Evolutionary conservation across 2,797 vertebrate genomes (phyloP).

Genomic region (Erpetoichthys calabaricus): DNA sequence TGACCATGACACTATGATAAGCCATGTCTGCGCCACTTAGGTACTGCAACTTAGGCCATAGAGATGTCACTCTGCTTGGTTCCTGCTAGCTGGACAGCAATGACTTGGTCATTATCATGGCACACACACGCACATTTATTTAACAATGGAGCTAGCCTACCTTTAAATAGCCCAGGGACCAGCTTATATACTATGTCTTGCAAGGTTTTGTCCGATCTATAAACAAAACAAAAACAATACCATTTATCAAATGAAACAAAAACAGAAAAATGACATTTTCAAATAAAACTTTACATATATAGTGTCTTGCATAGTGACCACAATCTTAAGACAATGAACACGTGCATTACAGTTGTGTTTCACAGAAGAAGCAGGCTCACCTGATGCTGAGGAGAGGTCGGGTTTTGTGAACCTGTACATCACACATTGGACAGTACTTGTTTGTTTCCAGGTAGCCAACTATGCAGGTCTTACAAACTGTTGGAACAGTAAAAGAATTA

Average conservation of each 20-base stretch:
- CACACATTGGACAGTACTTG: slow-evolving; percentile 88
- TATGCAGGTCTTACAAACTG: slow-evolving; percentile 90
- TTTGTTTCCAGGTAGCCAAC: slow-evolving; percentile 86
- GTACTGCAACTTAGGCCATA: too few species aligned
- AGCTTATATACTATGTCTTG: slow-evolving; percentile 68
- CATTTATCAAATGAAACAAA: background rate
- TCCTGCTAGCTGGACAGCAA: too few species aligned
- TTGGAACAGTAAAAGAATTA: background rate
- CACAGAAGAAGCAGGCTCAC: slow-evolving; percentile 27
- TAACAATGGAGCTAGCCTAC: slow-evolving; percentile 19
- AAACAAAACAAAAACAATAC: slow-evolving; percentile 4
- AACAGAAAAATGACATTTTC: background rate
- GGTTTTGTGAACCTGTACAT: slow-evolving; percentile 82
- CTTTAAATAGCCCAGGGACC: slow-evolving; percentile 66
- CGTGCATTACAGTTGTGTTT: too few species aligned
- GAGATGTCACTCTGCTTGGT: too few species aligned
- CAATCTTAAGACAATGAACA: too few species aligned
- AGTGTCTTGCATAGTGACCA: too few species aligned
- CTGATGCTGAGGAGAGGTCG: slow-evolving; percentile 84
- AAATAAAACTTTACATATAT: background rate
- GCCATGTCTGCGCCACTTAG: too few species aligned
- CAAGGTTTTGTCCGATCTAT: slow-evolving; percentile 57
- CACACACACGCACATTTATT: too few species aligned
- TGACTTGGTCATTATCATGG: too few species aligned
- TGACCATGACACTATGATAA: too few species aligned